Evolutionary conservation across 1,140 invertebrate genomes (phyloP), one percentile per base, ranked within the genome.

Genomic region (Papilio dardanus): DNA sequence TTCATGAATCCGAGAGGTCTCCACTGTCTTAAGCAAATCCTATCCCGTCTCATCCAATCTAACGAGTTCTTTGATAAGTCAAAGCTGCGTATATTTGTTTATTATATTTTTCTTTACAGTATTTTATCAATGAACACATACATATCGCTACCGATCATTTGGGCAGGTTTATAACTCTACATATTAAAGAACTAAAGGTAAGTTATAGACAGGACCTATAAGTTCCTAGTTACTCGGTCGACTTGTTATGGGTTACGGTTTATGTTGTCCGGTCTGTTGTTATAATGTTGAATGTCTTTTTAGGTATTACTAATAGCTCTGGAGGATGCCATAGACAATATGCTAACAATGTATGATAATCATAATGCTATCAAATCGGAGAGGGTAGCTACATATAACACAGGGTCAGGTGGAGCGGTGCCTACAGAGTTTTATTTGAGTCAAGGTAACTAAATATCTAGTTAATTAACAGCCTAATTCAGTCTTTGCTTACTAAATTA

Each of bases 261-360:
- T 0, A n/a, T 46, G 16, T 46, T 42, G 40, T 42, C 3, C n/a
- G 4, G 42, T 71, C 16, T 33, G 19, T 80, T 75, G 8, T 12
- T 37, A 12, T 4, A 37, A 37, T 3, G 35, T 37, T 37, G 10
- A 37, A 37, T 37, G 35, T 37, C 35, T n/a, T n/a, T n/a, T n/a
- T 73, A 91, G 89, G 86, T 92, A 6, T 76, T 92, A 8, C 76
- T 89, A 5, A 91, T 90, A 81, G 86, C 89, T 0, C 62, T 90
- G 19, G 88, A 92, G 1, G 90, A 92, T 30, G 79, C 81, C 0
- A 84, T 90, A 77, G 90, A 92, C 78, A 91, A 91, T 31, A 92
- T 91, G 89, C 67, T 92, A 37, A 91, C 88, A 1, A 91, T 91
- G 89, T 90, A 92, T 12, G 89, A 92, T 68, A 92, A 89, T 62